Base-by-base conservation (phyloP, 2,888 invertebrate genomes). In the Calephelis perditalis region DNA sequence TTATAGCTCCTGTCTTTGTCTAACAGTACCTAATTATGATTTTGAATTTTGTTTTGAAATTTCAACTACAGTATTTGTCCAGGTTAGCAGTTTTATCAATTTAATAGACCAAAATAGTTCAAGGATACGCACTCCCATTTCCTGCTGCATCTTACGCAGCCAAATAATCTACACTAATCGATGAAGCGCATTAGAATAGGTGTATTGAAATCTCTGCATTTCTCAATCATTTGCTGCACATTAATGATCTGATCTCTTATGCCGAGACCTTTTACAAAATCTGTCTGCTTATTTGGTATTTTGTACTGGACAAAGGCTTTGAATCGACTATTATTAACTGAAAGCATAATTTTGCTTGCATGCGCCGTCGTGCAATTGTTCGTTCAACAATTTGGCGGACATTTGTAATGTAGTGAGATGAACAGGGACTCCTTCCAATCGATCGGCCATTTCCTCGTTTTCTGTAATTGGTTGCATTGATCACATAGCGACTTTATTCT, bases 131-230 rank as follows among this genome's bases (percentile, higher is more conserved):
- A 47, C 56, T 3, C 60, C 60, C 15, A 58, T 54, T 37, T 54
- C 40, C 9, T 7, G 1, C 5, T 60, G 15, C 56, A 60, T 8
- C 55, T 56, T 3, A 58, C 58, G 7, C 54, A 63, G 56, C 60
- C 60, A 35, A 63, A 60, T 5, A 58, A 58, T 3, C 60, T 60
- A 26, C 40, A 46, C 12, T 54, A 63, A 40, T 63, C 60, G 10
- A 63, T 56, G 49, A 63, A 60, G 10, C 60, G 49, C 37, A 63
- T 54, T 3, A 57, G 11, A 2, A 59, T 12, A 1, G 59, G 59
- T 15, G 26, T 62, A 35, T 59, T 12, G 35, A 36, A 59, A 15
- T 62, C 62, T 5, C 35, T 12, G 12, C 52, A n/a, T 43, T 62
- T 62, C 56, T 62, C 58, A 7, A 58, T 12, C 4, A 62, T 49